Evolutionary conservation across 2,797 vertebrate species (phyloP).

Genomic region (Smutsia temminckii): DNA sequence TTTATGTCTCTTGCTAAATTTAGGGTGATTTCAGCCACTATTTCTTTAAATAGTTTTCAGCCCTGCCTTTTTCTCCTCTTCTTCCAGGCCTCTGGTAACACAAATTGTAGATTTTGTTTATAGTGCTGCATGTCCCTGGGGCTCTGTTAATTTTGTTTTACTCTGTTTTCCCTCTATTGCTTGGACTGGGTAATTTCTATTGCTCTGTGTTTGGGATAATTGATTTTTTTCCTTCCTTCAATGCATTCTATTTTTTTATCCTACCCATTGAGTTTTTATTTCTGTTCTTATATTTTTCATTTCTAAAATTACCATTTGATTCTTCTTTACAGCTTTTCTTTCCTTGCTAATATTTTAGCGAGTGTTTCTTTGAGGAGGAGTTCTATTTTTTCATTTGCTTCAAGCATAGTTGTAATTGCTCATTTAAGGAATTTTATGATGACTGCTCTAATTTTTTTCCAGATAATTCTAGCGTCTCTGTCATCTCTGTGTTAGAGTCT

Average conservation of each 20-base stretch:
- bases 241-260: neutral
- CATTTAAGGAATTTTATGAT: neutral
- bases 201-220: neutral
- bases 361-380: neutral
- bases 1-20: neutral
- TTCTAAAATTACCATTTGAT: neutral
- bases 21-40: neutral
- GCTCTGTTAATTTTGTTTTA: neutral
- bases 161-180: neutral
- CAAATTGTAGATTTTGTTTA: neutral
- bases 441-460: neutral
- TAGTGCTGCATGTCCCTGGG: neutral
- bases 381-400: neutral
- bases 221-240: neutral
- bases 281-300: neutral
- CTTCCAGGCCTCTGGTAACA: neutral
- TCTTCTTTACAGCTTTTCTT: neutral
- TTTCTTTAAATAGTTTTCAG: neutral
- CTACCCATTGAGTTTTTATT: neutral
- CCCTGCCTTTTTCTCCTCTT: neutral
- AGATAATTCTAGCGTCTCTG: neutral
- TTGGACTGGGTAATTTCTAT: neutral
- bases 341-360: neutral
- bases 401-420: neutral
- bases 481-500: neutral